These are phyloP conservation scores for Lepidurus apus DNA, from an alignment of 1,140 invertebrate species.

Conservation along the genomic window DNA sequence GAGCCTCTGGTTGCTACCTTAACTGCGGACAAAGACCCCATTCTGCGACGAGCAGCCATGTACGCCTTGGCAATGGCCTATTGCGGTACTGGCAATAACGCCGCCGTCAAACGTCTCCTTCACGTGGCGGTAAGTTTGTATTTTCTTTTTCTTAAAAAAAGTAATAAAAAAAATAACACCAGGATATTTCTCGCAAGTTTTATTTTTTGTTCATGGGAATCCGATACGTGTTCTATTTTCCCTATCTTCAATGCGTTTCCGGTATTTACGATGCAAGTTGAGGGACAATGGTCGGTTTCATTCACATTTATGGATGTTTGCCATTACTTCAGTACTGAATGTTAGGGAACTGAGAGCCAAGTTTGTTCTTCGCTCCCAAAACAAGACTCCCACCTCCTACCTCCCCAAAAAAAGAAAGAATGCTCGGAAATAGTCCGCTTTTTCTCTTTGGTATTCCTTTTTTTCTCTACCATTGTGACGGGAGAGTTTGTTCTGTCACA, in stretches of 20 bases:
- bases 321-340: conserved; percentile 7
- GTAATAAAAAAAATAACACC: no score
- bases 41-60: conserved; percentile 86
- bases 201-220: no score
- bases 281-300: not conserved
- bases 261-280: not conserved
- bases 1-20: conserved; percentile 87
- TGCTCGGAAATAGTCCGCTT: no score
- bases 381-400: no score
- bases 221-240: no score
- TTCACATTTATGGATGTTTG: not conserved
- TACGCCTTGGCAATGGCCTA: conserved; percentile 98
- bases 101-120: conserved; percentile 87
- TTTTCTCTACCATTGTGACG: no score
- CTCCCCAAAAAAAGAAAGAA: no score
- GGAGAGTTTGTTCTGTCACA: no score
- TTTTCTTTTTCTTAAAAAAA: not conserved
- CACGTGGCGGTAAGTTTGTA: conserved; percentile 75
- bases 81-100: conserved; percentile 95
- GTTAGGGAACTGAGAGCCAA: not conserved
- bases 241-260: not conserved
- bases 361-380: not conserved
- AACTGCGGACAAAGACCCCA: conserved; percentile 77
- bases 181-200: no score
- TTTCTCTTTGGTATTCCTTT: no score